A percentile compares a stretch with the other conserved stretches of the same genome.
These are phyloP conservation scores for Crenichthys baileyi DNA, from an alignment of 2,797 vertebrate species.

Conservation along the genomic window DNA sequence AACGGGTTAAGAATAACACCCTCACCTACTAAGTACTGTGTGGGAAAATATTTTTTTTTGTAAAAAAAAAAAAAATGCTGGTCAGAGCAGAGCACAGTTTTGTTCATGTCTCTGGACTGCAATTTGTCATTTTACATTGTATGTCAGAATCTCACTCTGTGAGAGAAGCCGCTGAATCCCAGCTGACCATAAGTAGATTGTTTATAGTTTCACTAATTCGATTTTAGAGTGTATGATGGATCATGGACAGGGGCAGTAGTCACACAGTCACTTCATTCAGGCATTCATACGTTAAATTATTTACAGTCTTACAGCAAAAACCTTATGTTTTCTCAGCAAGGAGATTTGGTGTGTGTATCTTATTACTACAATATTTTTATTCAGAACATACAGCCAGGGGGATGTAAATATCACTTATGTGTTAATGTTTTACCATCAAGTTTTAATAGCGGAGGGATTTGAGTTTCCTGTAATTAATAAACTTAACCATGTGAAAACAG, in stretches of 20 bases:
- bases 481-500: conserved; percentile 49
- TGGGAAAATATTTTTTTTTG: conserved; percentile 81
- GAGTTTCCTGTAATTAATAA: conserved; percentile 71
- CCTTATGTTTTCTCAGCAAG: conserved; percentile 25
- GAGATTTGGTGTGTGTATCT: conserved; percentile 18
- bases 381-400: conserved; percentile 33
- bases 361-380: conserved; percentile 60
- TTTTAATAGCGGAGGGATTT: conserved; percentile 54
- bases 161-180: conserved; percentile 63
- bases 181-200: conserved; percentile 72
- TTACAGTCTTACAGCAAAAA: conserved; percentile 57
- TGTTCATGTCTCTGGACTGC: conserved; percentile 72
- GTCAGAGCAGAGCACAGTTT: conserved; percentile 70
- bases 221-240: conserved; percentile 71
- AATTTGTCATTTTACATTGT: conserved; percentile 74
- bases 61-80: conserved; percentile 50
- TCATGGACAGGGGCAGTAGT: conserved; percentile 52
- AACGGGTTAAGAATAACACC: conserved; percentile 80
- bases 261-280: conserved; percentile 62
- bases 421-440: conserved; percentile 25
- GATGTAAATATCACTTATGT: conserved; percentile 60
- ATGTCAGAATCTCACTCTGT: conserved; percentile 61
- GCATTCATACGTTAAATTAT: conserved; percentile 59
- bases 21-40: conserved; percentile 80
- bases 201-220: conserved; percentile 78